Conservation (phyloP, 2,797 vertebrate genomes). For the Lophotriccus pileatus region DNA sequence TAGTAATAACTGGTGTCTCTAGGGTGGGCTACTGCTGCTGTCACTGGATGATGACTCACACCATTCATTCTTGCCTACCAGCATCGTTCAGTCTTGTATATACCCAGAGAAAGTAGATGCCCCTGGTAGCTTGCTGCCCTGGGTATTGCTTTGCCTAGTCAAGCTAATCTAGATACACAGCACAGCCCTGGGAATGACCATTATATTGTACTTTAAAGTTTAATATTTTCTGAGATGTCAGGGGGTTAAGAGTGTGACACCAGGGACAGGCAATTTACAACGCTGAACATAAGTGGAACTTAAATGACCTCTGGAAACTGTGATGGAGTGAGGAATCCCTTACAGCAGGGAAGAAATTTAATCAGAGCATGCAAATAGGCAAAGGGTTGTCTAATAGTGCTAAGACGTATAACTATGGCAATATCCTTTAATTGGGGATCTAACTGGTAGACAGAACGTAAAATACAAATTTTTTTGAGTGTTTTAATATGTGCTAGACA, state of each 20-base stretch:
- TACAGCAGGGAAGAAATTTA: background rate
- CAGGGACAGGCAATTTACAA: background rate
- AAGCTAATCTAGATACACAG: background rate
- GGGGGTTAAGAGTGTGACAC: background rate
- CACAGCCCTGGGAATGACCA: background rate
- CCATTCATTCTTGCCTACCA: background rate
- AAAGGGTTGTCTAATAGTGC: background rate
- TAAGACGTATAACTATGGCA: background rate
- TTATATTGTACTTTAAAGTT: background rate
- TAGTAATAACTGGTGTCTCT: background rate
- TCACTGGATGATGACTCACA: background rate
- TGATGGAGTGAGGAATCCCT: background rate
- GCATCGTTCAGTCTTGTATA: background rate
- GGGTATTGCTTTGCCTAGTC: background rate
- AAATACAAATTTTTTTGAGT: background rate
- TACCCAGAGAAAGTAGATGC: background rate
- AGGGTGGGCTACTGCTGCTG: background rate
- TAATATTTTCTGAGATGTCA: slow-evolving; percentile 8
- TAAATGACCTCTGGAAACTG: background rate
- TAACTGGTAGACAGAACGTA: background rate
- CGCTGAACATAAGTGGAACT: background rate
- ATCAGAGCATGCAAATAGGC: background rate
- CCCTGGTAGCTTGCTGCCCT: background rate
- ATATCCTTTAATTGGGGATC: background rate
- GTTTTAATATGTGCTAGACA: background rate